Conservation (phyloP, 2,113 vertebrate species). For the Pelmatolapia mariae region DNA sequence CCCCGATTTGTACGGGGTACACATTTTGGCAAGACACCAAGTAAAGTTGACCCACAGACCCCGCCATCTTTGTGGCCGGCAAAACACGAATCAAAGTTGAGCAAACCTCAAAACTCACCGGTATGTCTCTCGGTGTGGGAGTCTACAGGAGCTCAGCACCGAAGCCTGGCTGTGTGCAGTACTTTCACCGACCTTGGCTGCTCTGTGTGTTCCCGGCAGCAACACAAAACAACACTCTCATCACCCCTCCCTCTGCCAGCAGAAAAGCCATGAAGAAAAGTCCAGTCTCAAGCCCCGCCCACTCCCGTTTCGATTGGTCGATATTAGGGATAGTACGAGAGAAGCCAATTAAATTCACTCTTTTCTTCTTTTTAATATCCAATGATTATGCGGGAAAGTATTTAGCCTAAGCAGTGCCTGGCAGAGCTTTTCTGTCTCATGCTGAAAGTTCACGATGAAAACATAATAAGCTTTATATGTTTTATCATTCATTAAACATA, state of each 20-base stretch:
- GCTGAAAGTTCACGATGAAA: not conserved
- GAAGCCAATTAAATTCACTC: slow-evolving; percentile 15
- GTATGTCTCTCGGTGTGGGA: not conserved
- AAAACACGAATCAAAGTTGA: not conserved
- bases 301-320: slow-evolving; percentile 23
- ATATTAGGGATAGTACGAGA: slow-evolving; percentile 24
- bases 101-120: slow-evolving; percentile 19
- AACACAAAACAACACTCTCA: slow-evolving; percentile 23
- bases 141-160: not conserved
- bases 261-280: not conserved
- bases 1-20: slow-evolving; percentile 1
- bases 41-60: not conserved
- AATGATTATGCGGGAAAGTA: not conserved
- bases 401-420: not conserved
- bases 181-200: slow-evolving; percentile 30
- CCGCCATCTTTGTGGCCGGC: not conserved
- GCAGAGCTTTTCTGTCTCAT: not conserved
- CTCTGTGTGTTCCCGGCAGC: slow-evolving; percentile 27
- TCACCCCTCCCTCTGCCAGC: slow-evolving; percentile 22
- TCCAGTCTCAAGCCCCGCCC: slow-evolving; percentile 7
- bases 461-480: not conserved
- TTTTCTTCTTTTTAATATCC: not conserved
- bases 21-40: not conserved
- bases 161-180: not conserved
- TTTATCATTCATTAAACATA: not conserved